These are phyloP conservation scores for Takifugu bimaculatus DNA, from an alignment of 2,113 vertebrate genomes.

Conservation along the genomic window DNA sequence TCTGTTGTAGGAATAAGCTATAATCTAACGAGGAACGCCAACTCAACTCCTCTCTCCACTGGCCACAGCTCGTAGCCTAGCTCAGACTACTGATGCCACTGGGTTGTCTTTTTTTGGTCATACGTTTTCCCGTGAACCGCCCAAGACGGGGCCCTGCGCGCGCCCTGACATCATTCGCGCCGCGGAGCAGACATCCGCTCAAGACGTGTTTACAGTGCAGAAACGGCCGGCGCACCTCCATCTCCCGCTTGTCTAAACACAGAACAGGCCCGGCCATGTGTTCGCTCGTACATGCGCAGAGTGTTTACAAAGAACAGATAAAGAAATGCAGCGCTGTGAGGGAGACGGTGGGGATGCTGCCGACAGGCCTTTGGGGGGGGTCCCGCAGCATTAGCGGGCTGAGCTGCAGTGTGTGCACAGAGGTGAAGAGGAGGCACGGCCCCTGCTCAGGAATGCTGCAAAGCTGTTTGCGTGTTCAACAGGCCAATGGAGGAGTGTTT, in stretches of 20 bases:
- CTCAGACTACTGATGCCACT: conserved; percentile 50
- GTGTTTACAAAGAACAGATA: conserved; percentile 54
- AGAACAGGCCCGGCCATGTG: conserved; percentile 43
- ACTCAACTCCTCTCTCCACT: conserved; percentile 69
- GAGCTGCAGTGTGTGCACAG: conserved; percentile 45
- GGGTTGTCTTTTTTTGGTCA: conserved; percentile 57
- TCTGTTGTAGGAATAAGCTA: background rate
- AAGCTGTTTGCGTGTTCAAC: conserved; percentile 59
- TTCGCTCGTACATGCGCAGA: conserved; percentile 18
- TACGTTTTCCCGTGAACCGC: conserved; percentile 36
- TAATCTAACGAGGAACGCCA: conserved; percentile 58
- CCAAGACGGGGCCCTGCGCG: conserved; percentile 36
- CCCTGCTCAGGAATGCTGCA: conserved; percentile 46
- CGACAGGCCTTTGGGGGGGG: conserved; percentile 38
- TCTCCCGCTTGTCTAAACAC: conserved; percentile 51
- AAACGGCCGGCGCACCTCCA: conserved; percentile 43
- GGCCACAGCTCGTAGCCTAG: conserved; percentile 55
- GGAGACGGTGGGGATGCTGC: conserved; percentile 11
- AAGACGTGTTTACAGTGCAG: conserved; percentile 60
- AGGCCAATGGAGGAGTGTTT: conserved; percentile 37
- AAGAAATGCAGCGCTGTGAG: conserved; percentile 24
- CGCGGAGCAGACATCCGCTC: conserved; percentile 56
- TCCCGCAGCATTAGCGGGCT: conserved; percentile 24
- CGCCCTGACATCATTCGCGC: conserved; percentile 55
- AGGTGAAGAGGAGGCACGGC: conserved; percentile 40